phyloP scores from a whole-genome alignment of 2,888 invertebrate species.

The Caenorhabditis angaria region DNA sequence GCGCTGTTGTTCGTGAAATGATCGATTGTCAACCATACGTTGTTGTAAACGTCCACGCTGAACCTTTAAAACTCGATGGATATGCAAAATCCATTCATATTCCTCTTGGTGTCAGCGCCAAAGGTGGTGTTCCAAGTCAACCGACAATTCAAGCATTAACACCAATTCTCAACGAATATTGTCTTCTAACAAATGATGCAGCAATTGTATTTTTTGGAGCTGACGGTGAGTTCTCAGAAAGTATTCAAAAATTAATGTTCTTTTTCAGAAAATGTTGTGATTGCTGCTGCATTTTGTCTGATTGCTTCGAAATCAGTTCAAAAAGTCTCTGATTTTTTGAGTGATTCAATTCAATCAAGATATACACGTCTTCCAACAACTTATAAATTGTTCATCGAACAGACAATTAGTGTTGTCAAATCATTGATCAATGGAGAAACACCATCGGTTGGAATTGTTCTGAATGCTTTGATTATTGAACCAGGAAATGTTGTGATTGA shows the following conservation, averaged over 20 bases:
- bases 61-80: conserved; percentile 39
- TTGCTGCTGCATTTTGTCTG: conserved; percentile 11
- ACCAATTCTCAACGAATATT: conserved; percentile 42
- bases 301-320: conserved; percentile 21
- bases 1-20: conserved; percentile 36
- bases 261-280: conserved; percentile 12
- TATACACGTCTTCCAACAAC: conserved; percentile 31
- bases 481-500: conserved; percentile 40
- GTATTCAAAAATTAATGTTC: conserved; percentile 2
- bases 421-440: conserved; percentile 9
- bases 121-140: conserved; percentile 26
- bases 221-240: conserved; percentile 33
- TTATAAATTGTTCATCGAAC: conserved; percentile 34
- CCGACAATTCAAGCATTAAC: conserved; percentile 29
- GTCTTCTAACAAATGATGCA: conserved; percentile 43
- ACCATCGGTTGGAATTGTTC: conserved; percentile 16
- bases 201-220: conserved; percentile 42
- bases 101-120: conserved; percentile 24
- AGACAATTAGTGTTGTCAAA: conserved; percentile 22
- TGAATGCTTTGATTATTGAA: conserved; percentile 21
- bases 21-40: conserved; percentile 46
- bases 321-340: conserved; percentile 16
- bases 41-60: conserved; percentile 37
- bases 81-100: conserved; percentile 42
- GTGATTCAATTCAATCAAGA: conserved; percentile 29